Base-by-base conservation (phyloP, 2,888 invertebrate species). In the Capitulum mitella region DNA sequence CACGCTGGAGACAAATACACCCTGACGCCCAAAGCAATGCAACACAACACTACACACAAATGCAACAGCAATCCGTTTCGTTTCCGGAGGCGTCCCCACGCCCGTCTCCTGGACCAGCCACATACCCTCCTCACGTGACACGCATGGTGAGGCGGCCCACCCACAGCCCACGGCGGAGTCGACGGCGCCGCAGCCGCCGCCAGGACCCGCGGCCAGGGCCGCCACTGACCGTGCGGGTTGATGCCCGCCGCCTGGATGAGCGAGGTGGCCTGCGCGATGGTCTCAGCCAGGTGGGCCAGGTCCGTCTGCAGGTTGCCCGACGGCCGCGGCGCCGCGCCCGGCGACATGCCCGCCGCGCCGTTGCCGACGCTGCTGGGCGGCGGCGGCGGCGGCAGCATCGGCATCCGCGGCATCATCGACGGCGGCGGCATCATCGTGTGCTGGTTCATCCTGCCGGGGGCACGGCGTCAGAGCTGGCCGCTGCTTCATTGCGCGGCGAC, bases 191-290 rank as follows among this genome's bases (percentile, higher is more conserved):
- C 32, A 48, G 51, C 37, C 40, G 79, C 22, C 58, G 46, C 64
- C 32, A 46, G 51, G 58, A 37, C 26, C 40, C 48, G 22, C 22
- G 34, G 29, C 5, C 34, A 22, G 26, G 22, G 58, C n/a, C 40
- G 64, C 43, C 2, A 46, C 43, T 76, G 76, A 76, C 76, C 76
- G 46, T 46, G 76, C 78, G 75, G 70, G 70, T 48, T 80, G 8
- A 83, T 79, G 43, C 84, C 88, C 48, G 91, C 91, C 58, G 90
- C 90, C 85, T 92, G 91, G 80, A 93, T 90, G 74, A 92, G 86
- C 79, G 90, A 91, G 2, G 92, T 91, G 32, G 93, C 93, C 85
- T 92, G 91, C n/a, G 91, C 91, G 81, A 93, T 90, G 26, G 92
- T 92, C 84, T 91, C 91, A 12, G 92, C 91, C 70, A 93, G 85